A percentile compares a stretch with the other conserved stretches of the same genome.
Conservation (phyloP, 2,888 invertebrate genomes). For the Tipula helvola region DNA sequence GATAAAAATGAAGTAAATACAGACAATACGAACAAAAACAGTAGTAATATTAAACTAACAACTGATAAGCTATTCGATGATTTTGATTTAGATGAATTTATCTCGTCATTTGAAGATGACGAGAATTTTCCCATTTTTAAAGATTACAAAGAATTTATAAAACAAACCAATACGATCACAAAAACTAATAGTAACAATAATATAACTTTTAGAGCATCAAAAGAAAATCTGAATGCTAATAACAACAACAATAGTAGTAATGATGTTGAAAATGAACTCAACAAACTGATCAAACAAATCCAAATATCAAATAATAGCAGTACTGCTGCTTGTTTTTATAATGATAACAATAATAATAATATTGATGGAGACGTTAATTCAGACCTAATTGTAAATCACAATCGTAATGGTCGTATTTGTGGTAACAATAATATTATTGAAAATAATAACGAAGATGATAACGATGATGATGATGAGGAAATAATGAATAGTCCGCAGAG, state of each 20-base stretch:
- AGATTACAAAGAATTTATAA: constrained; percentile 30
- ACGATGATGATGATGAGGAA: constrained; percentile 17
- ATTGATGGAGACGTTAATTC: not conserved
- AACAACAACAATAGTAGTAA: not conserved
- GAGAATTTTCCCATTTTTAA: constrained; percentile 38
- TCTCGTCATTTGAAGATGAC: constrained; percentile 55
- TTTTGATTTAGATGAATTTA: constrained; percentile 51
- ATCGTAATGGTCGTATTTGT: not conserved
- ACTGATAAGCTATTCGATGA: constrained; percentile 45
- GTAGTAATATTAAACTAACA: constrained; percentile 21
- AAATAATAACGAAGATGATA: constrained; percentile 10
- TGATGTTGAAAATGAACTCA: constrained; percentile 11
- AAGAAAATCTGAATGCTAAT: not conserved
- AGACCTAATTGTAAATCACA: not conserved
- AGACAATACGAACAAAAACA: not conserved
- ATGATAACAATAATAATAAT: not conserved
- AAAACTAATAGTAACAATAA: not conserved
- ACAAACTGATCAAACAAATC: constrained; percentile 1
- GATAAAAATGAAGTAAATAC: not conserved
- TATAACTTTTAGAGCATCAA: constrained; percentile 8
- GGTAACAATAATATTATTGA: constrained; percentile 8
- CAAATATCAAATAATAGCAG: not conserved
- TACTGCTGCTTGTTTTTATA: not conserved
- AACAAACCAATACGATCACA: not conserved
- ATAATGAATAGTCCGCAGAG: constrained; percentile 16